Evolutionary conservation across 2,113 vertebrate species (phyloP).

Genomic region (Dromiciops gliroides): DNA sequence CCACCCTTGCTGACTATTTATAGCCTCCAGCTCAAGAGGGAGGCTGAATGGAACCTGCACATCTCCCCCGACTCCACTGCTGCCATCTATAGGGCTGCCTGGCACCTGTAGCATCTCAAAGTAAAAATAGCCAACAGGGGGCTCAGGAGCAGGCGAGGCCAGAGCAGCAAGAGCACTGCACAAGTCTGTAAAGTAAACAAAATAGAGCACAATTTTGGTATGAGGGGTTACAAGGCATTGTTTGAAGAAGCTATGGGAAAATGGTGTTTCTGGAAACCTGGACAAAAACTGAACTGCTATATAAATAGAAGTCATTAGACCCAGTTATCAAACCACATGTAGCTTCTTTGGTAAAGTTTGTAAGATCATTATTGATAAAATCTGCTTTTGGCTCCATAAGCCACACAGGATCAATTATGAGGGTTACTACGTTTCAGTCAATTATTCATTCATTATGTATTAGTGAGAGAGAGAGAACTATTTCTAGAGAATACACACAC

Average conservation of each 20-base stretch:
- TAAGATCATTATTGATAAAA: neutral
- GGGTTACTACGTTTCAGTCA: neutral
- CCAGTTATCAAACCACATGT: neutral
- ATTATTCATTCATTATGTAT: neutral
- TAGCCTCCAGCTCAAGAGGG: neutral
- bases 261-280: neutral
- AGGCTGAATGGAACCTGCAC: neutral
- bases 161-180: neutral
- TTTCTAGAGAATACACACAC: neutral
- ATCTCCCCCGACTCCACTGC: neutral
- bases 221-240: neutral
- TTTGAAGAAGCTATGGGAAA: neutral
- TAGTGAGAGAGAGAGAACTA: neutral
- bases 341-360: neutral
- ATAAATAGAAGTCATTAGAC: neutral
- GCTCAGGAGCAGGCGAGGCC: neutral
- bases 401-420: neutral
- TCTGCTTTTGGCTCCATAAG: neutral
- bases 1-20: conserved; percentile 24
- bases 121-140: neutral
- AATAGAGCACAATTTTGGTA: neutral
- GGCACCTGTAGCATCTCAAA: neutral
- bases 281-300: neutral
- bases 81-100: neutral
- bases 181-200: neutral